phyloP scores from a whole-genome alignment of 2,888 invertebrate genomes.

The Chrysolina haemoptera region DNA sequence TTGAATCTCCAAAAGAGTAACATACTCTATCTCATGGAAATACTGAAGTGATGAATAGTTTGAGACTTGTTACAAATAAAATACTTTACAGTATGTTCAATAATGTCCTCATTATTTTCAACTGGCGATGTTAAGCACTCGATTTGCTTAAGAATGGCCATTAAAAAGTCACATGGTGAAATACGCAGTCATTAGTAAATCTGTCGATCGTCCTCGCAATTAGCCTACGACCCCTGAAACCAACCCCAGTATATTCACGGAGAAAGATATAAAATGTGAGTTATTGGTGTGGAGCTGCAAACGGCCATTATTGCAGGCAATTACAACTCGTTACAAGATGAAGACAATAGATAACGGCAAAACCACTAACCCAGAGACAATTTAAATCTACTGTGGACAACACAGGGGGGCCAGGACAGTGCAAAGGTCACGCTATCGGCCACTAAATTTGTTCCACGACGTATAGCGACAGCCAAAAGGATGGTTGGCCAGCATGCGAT shows the following conservation, averaged over 20 bases:
- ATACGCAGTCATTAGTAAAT: slow-evolving; percentile 36
- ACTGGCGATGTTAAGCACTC: not conserved
- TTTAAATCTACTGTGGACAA: slow-evolving; percentile 68
- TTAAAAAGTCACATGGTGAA: slow-evolving; percentile 31
- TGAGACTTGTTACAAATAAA: too few species aligned
- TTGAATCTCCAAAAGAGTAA: too few species aligned
- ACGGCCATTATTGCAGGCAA: slow-evolving; percentile 60
- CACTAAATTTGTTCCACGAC: slow-evolving; percentile 68
- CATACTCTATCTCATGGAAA: too few species aligned
- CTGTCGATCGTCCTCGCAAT: slow-evolving; percentile 35
- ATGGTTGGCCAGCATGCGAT: slow-evolving; percentile 67
- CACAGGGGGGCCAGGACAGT: slow-evolving; percentile 61
- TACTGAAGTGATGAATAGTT: too few species aligned
- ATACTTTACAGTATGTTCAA: too few species aligned
- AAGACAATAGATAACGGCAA: slow-evolving; percentile 65
- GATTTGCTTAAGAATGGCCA: slow-evolving; percentile 11
- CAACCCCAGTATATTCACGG: slow-evolving; percentile 37
- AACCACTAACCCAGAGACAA: slow-evolving; percentile 67
- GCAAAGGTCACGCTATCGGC: slow-evolving; percentile 69
- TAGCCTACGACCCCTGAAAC: slow-evolving; percentile 39
- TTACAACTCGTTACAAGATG: slow-evolving; percentile 65
- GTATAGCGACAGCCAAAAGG: slow-evolving; percentile 64
- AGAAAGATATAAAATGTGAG: slow-evolving; percentile 51
- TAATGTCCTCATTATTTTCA: slow-evolving; percentile 5
- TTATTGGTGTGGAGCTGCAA: slow-evolving; percentile 50